Base-by-base conservation (phyloP, 2,888 invertebrate species). In the Microchrysa polita region DNA sequence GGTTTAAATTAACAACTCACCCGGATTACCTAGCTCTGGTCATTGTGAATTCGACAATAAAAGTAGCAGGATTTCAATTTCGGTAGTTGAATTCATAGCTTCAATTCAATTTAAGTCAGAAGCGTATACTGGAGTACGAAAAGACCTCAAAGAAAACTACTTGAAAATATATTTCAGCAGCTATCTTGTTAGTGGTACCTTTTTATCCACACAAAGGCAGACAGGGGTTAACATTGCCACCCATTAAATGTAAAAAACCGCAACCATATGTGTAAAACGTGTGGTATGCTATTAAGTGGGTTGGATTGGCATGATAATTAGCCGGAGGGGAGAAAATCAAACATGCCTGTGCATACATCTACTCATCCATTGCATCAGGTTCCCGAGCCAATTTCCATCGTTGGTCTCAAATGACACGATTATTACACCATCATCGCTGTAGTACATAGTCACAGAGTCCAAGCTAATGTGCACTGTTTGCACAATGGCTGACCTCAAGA, bases 271-370 rank as follows among this genome's bases (percentile, higher is more conserved):
- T 57, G 57, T 57, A 34, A 34, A 40, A 55, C 10, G 34, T 40
- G 55, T 42, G 57, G 55, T 42, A 40, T 69, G 60, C 60, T 60
- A 72, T 72, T 72, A 72, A 72, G 48, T 72, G 60, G 72, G 72
- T 20, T 72, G 72, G 72, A 5, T 48, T 10, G 69, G 10, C 60
- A 72, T 72, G 60, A 42, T 72, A 72, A 72, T 72, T 72, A 72
- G 72, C 72, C 60, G 44, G 18, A 44, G 60, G 72, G 69, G 23
- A 59, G 48, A 59, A 69, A 57, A 40, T 52, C 65, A 65, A n/a
- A 48, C 48, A n/a, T 48, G 12, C 48, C 14, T 48, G 22, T 59
- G 27, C 20, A 23, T 67, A 23, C 52, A 48, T 48, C 57, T 52
- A 27, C 57, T 27, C 34, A 7, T n/a, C 27, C 27, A 34, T 34